These are phyloP conservation scores for Ascaphus truei DNA, from an alignment of 2,113 vertebrate species.

Conservation along the genomic window DNA sequence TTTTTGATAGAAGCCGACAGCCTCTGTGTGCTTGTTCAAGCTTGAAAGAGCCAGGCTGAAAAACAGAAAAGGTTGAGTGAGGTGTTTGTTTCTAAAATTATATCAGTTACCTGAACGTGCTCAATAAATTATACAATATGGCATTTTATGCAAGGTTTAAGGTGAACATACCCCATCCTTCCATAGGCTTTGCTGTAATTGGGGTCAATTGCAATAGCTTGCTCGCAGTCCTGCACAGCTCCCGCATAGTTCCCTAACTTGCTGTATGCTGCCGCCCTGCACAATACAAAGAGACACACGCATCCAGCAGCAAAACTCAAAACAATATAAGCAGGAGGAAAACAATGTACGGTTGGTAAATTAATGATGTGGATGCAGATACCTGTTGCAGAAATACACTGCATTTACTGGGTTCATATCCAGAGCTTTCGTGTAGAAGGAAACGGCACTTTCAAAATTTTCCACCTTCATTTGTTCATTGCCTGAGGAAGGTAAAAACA, in stretches of 20 bases:
- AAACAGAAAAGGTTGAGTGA: neutral
- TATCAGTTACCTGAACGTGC: no score
- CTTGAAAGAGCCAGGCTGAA: constrained; percentile 85
- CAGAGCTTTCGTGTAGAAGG: constrained; percentile 90
- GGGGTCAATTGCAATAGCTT: constrained; percentile 87
- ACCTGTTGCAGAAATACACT: constrained; percentile 97
- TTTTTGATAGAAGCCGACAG: constrained; percentile 84
- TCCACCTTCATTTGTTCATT: constrained; percentile 96
- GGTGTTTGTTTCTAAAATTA: no score
- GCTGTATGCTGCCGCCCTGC: constrained; percentile 91
- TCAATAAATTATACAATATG: neutral
- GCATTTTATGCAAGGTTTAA: no score
- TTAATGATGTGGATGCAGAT: neutral
- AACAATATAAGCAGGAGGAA: fast-evolving
- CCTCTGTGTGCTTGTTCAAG: constrained; percentile 88
- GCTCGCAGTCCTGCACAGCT: constrained; percentile 89
- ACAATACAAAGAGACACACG: neutral
- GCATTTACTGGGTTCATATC: constrained; percentile 87
- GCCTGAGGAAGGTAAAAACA: constrained; percentile 51
- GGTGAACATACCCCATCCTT: constrained; percentile 87
- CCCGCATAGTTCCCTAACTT: constrained; percentile 91
- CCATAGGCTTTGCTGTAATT: constrained; percentile 96
- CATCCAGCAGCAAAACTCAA: neutral
- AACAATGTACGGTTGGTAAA: no score
- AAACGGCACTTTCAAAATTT: constrained; percentile 82